Percentiles rank a stretch among this genome's conserved stretches.
Evolutionary conservation across 2,797 vertebrate species (phyloP).

Genomic region (Sphaeramia orbicularis): DNA sequence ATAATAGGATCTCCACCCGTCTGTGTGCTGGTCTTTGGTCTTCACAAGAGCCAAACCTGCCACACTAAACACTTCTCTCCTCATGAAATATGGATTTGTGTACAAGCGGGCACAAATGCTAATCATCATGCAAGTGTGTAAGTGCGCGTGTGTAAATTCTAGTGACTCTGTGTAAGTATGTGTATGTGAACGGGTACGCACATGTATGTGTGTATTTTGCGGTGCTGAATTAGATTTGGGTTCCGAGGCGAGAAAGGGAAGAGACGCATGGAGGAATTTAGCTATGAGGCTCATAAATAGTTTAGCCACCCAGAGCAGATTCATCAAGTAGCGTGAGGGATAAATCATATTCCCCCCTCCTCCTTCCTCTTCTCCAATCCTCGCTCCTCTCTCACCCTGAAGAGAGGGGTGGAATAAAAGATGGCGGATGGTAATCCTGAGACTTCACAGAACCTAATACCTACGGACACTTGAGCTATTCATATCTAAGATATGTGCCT

Average conservation of each 20-base stretch:
- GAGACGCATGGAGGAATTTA: conserved; percentile 81
- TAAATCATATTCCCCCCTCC: conserved; percentile 75
- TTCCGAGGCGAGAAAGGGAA: conserved; percentile 76
- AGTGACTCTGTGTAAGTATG: conserved; percentile 61
- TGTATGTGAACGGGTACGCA: conserved; percentile 43
- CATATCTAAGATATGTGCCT: conserved; percentile 39
- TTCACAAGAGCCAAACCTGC: conserved; percentile 70
- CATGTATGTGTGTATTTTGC: conserved; percentile 65
- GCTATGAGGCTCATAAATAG: conserved; percentile 85
- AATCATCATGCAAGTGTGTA: conserved; percentile 58
- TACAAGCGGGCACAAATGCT: conserved; percentile 74
- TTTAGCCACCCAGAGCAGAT: conserved; percentile 85
- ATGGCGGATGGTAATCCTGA: conserved; percentile 63
- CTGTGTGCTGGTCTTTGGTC: conserved; percentile 60
- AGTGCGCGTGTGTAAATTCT: conserved; percentile 45
- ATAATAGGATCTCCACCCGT: conserved; percentile 62
- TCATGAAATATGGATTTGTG: conserved; percentile 82
- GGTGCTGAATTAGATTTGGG: conserved; percentile 80
- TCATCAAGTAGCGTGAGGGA: conserved; percentile 82
- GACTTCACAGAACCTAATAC: conserved; percentile 49
- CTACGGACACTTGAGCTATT: conserved; percentile 35
- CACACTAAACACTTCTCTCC: conserved; percentile 60
- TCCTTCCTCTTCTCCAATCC: conserved; percentile 48
- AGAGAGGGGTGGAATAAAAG: conserved; percentile 57
- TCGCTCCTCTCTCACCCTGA: conserved; percentile 54